Evolutionary conservation across 2,113 vertebrate species (phyloP).

Genomic region (Ariopsis seemanni): DNA sequence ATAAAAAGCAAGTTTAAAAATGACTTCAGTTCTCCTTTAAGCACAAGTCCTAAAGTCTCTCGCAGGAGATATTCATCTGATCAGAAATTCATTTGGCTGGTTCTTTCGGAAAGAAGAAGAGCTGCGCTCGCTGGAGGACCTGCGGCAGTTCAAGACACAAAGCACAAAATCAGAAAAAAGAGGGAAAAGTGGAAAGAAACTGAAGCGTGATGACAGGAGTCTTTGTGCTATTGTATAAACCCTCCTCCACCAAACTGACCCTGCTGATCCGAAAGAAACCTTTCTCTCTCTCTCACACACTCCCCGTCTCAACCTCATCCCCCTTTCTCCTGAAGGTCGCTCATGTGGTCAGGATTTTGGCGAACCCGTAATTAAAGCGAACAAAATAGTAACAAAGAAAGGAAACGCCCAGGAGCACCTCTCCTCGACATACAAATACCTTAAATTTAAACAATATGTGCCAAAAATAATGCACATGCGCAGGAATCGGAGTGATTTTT

Average conservation of each 20-base stretch:
- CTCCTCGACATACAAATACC: not conserved
- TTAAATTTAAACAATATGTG: not conserved
- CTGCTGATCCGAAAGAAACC: constrained; percentile 37
- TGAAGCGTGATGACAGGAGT: not conserved
- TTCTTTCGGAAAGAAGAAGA: not conserved
- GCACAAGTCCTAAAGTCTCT: not conserved
- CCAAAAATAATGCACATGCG: not conserved
- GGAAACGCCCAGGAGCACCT: not conserved
- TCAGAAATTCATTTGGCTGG: not conserved
- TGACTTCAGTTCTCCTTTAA: too few species aligned
- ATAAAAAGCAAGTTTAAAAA: too few species aligned
- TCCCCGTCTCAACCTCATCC: not conserved
- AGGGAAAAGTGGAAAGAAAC: not conserved
- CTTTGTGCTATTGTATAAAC: constrained; percentile 44
- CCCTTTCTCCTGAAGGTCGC: not conserved
- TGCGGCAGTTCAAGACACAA: not conserved
- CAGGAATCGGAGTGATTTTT: not conserved
- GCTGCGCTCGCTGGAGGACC: not conserved
- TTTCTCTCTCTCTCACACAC: not conserved
- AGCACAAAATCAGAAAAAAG: not conserved
- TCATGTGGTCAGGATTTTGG: constrained; percentile 18
- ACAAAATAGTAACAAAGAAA: not conserved
- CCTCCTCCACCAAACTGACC: constrained; percentile 59
- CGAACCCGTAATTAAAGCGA: not conserved
- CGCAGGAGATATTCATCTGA: not conserved